Evolutionary conservation across 2,888 invertebrate species (phyloP).

Genomic region (Muschampia plurimacula): DNA sequence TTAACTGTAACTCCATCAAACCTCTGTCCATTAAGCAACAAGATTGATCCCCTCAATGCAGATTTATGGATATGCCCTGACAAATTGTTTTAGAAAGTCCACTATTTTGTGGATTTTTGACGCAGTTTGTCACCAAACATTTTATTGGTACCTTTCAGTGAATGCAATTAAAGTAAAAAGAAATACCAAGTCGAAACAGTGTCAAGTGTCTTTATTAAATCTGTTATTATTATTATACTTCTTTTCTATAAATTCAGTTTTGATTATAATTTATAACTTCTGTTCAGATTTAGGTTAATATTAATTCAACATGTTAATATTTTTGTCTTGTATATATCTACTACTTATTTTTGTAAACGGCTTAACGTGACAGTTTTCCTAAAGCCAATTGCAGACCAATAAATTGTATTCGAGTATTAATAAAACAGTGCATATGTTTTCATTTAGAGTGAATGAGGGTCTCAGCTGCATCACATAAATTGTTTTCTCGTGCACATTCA

Average conservation of each 20-base stretch:
- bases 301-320: background rate
- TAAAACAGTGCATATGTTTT: slow-evolving; percentile 16
- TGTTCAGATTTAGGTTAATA: background rate
- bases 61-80: slow-evolving; percentile 33
- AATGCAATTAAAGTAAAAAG: too few relatives aligned
- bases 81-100: slow-evolving; percentile 19
- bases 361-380: background rate
- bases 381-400: background rate
- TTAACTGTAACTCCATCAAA: slow-evolving; percentile 24
- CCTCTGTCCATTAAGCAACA: slow-evolving; percentile 32
- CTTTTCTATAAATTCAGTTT: too few relatives aligned
- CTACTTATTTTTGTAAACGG: background rate
- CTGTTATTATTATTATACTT: background rate
- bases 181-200: too few relatives aligned
- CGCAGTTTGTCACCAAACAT: slow-evolving; percentile 6
- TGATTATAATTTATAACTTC: background rate
- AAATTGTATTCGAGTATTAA: background rate
- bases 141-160: background rate
- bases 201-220: background rate
- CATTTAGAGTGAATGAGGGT: slow-evolving; percentile 20
- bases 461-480: slow-evolving; percentile 31
- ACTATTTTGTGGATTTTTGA: background rate
- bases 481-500: slow-evolving; percentile 26
- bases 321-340: background rate
- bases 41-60: slow-evolving; percentile 28